Base-by-base conservation (phyloP, 2,888 invertebrate genomes). In the Dinocampus coccinellae region DNA sequence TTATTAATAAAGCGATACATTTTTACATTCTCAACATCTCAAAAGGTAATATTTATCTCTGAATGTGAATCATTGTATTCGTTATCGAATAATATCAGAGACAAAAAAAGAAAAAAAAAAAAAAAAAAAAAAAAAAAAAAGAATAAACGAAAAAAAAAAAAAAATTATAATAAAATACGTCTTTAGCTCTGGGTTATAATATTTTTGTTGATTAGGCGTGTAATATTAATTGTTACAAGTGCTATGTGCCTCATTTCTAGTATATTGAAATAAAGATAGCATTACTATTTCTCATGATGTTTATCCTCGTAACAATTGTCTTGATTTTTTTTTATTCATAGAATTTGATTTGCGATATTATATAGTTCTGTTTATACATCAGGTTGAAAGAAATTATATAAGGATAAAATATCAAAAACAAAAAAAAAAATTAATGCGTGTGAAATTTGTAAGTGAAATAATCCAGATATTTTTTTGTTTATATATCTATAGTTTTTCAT, bases 201-300 rank as follows among this genome's bases (percentile, higher is more conserved):
- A 76, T 72, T 77, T 77, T 77, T 76, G 77, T 77, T 77, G 76
- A 77, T 73, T 75, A 74, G 75, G 74, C 77, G 77, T 77, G 77
- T 77, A 77, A 77, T 76, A 75, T 71, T 69, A 77, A 77, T 76
- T 77, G 77, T 77, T 77, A 77, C 76, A 77, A 77, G 77, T 77
- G 77, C 74, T 77, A 77, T 77, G 77, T 77, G 77, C 77, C 77
- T 77, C 77, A 75, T 77, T 77, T 77, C 76, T 76, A 77, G 77
- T 77, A 77, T 77, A 76, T 69, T 69, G 69, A 69, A 62, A 76
- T 76, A 76, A 76, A 76, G 69, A 76, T 76, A 76, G 76, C 76
- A 76, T 76, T 76, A 76, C 74, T 76, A 76, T 76, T 76, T 74
- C 69, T 74, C 73, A 71, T 64, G 58, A 69, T 69, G 52, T 52